Conservation (phyloP, 2,888 invertebrate species). For the Cloeon dipterum region DNA sequence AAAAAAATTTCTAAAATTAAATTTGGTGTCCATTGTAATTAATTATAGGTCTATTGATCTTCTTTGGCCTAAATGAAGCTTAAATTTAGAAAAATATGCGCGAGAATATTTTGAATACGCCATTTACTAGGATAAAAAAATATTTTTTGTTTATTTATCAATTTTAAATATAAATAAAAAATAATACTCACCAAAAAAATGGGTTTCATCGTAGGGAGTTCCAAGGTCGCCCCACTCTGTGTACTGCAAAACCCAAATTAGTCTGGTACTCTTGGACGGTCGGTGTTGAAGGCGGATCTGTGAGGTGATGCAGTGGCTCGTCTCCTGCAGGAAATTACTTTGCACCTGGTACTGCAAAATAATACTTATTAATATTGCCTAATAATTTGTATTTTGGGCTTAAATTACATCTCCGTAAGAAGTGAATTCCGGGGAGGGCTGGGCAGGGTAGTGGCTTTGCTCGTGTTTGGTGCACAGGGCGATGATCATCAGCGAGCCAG, state of each 20-base stretch:
- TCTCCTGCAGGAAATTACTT: constrained; percentile 40
- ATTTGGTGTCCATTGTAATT: too few relatives aligned
- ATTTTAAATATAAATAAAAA: background rate
- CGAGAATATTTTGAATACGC: background rate
- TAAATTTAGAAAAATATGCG: background rate
- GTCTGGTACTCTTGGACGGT: constrained; percentile 23
- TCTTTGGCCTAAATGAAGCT: background rate
- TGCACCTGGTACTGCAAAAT: constrained; percentile 39
- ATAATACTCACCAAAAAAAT: constrained; percentile 30
- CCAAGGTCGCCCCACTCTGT: constrained; percentile 47
- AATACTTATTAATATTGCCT: too few relatives aligned
- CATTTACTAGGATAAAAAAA: background rate
- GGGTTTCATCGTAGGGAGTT: constrained; percentile 36
- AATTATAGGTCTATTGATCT: too few relatives aligned
- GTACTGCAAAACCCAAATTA: constrained; percentile 65
- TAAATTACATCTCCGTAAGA: constrained; percentile 39
- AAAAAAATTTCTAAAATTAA: too few relatives aligned
- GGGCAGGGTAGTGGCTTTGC: constrained; percentile 32
- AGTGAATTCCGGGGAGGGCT: constrained; percentile 30
- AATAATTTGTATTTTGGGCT: too few relatives aligned
- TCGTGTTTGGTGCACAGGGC: constrained; percentile 37
- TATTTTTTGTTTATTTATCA: background rate
- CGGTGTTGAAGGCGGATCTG: constrained; percentile 32
- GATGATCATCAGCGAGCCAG: constrained; percentile 59
- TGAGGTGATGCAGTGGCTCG: constrained; percentile 35